phyloP scores from a whole-genome alignment of 2,113 vertebrate species.

The Aepyceros melampus region DNA sequence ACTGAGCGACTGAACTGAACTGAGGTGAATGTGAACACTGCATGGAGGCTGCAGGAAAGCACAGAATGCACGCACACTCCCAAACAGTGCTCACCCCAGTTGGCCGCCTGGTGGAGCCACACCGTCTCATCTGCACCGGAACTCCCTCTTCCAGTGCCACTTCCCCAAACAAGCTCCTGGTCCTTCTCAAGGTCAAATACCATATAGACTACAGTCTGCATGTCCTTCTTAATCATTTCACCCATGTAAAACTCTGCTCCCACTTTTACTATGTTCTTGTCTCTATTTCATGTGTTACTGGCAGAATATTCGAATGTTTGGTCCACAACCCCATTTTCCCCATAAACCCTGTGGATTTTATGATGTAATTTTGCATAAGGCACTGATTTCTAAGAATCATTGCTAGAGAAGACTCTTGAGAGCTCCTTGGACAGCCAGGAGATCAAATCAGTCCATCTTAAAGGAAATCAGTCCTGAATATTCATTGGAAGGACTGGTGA shows the following conservation, averaged over 20 bases:
- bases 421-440: neutral
- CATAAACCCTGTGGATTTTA: neutral
- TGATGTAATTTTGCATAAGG: neutral
- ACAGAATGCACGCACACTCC: accelerated
- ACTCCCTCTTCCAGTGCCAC: accelerated
- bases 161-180: too few species aligned
- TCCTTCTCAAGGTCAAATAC: neutral
- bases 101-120: accelerated
- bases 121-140: accelerated
- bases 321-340: neutral
- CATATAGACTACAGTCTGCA: accelerated
- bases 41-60: accelerated
- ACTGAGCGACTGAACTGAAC: too few species aligned
- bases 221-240: neutral
- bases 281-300: neutral
- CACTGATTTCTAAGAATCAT: neutral
- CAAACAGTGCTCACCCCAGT: accelerated
- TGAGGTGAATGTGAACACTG: accelerated
- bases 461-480: neutral
- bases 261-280: neutral
- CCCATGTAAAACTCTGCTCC: too few species aligned
- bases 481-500: neutral
- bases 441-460: neutral
- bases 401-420: neutral
- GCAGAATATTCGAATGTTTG: neutral